Base-by-base conservation (phyloP, 2,113 vertebrate genomes). In the Apeltes quadracus region DNA sequence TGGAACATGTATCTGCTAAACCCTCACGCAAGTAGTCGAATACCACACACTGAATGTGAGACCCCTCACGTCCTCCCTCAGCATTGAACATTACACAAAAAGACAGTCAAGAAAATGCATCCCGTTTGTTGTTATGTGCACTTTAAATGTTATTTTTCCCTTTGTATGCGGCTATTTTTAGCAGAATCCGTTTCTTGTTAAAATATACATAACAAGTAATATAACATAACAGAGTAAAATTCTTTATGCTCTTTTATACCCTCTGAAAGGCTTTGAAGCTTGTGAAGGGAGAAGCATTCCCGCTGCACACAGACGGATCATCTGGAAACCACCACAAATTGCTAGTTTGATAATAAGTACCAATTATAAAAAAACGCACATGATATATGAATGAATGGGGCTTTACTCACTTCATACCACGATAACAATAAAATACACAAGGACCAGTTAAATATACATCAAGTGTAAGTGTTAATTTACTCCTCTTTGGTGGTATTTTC, bases 1-100 rank as follows among this genome's bases (percentile, higher is more conserved):
- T 58, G 38, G 34, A 63, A 61, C 29, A 78, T 69, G 81, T 71
- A 78, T 80, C 83, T 70, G 44, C 34, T 61, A 61, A 84, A 80
- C 8, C 81, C 78, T 87, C 76, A 3, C 78, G 80, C 74, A 85
- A 43, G 73, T 32, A 50, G 82, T 68, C 55, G 43, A 68, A 84
- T 39, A 34, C 36, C 71, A 61, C 68, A 25, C 80, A 74, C 43
- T 46, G 61, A 63, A 63, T 63, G 39, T 20, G 61, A 63, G 41
- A 48, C 61, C 44, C 50, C 23, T 25, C n/a, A 15, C 43, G 25
- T 41, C 58, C 8, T 39, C 22, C 57, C 8, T 61, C 12, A 38
- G 2, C 22, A 23, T 7, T 14, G 20, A 22, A 38, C 56, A 58
- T 22, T 58, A 4, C 29, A 34, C 3, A 48, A n/a, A 48, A 48